Evolutionary conservation across 1,140 invertebrate genomes (phyloP).

Genomic region (Temnothorax curvispinosus): DNA sequence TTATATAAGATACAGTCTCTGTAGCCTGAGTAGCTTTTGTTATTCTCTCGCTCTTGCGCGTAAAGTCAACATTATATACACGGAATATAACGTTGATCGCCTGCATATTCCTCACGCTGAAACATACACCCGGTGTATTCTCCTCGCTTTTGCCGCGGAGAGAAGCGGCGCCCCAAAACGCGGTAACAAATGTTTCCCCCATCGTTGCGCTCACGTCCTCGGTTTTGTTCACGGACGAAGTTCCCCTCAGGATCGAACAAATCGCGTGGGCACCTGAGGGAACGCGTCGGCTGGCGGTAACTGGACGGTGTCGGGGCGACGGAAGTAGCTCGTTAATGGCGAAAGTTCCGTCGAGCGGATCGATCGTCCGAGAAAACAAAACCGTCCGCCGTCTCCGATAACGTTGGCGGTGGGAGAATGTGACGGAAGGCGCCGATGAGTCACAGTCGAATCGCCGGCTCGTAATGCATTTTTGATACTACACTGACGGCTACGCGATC

Average conservation of each 20-base stretch:
- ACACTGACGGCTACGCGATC: neutral
- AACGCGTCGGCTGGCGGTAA: conserved; percentile 47
- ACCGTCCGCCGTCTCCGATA: neutral
- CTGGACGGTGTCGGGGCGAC: conserved; percentile 43
- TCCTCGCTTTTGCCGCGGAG: neutral
- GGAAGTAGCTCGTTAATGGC: conserved; percentile 60
- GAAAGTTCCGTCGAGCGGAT: conserved; percentile 50
- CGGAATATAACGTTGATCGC: conserved; percentile 36
- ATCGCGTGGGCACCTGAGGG: conserved; percentile 34
- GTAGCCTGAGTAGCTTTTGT: conserved; percentile 21
- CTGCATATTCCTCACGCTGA: neutral
- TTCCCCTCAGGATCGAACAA: conserved; percentile 35
- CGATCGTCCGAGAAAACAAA: conserved; percentile 56
- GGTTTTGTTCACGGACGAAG: conserved; percentile 36
- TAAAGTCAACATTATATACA: conserved; percentile 49
- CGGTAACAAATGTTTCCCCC: conserved; percentile 46
- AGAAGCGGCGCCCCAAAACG: neutral
- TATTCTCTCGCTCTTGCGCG: conserved; percentile 37
- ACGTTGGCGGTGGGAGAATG: neutral
- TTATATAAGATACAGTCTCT: conserved; percentile 27
- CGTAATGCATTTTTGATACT: conserved; percentile 52
- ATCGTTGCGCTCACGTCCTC: conserved; percentile 43
- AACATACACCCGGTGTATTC: neutral
- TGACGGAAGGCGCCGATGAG: neutral
- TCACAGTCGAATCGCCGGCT: neutral